Base-by-base conservation (phyloP, 2,113 vertebrate species). In the Ornithorhynchus anatinus region DNA sequence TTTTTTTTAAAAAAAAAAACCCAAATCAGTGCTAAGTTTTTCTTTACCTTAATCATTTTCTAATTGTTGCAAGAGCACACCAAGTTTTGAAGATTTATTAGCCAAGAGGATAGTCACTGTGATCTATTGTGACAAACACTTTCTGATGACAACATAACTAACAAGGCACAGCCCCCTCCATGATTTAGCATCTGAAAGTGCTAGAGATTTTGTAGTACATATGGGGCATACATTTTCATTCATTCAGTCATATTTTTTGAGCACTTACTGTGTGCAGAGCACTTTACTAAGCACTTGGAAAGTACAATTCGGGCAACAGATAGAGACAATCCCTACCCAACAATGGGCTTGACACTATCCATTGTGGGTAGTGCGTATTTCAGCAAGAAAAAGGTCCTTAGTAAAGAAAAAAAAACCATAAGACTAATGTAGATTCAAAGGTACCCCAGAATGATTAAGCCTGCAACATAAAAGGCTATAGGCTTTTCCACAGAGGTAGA, bases 31-130 rank as follows among this genome's bases (percentile, higher is more conserved):
- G 45, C 38, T 86, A 9, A 23, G n/a, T 19, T 58, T 80, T 43
- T 6, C 29, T 43, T 15, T 73, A 19, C 15, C 65, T 31, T 71
- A 17, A 42, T 39, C 59, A 59, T 58, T 84, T 29, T 67, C 33
- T 71, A 17, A 42, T 39, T 61, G 61, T 58, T 84, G 31, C 25
- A 45, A 77, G 64, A 69, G 58, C 84, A n/a, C 85, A 62, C 19
- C 48, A 68, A 51, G 52, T 60, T 33, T 16, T 43, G 12, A n/a
- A 44, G 57, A 14, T 7, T 60, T 69, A 54, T 13, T 38, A 25
- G 13, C 20, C 3, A 44, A 32, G 60, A 66, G 50, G 63, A 5
- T 10, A 36, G 19, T 44, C 7, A 10, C 8, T 57, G 60, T 65
- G 47, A 51, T 57, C 25, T 35, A 16, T 14, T 56, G 10, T 62